Evolutionary conservation across 2,888 invertebrate genomes (phyloP).

Genomic region (Hetaerina titia): DNA sequence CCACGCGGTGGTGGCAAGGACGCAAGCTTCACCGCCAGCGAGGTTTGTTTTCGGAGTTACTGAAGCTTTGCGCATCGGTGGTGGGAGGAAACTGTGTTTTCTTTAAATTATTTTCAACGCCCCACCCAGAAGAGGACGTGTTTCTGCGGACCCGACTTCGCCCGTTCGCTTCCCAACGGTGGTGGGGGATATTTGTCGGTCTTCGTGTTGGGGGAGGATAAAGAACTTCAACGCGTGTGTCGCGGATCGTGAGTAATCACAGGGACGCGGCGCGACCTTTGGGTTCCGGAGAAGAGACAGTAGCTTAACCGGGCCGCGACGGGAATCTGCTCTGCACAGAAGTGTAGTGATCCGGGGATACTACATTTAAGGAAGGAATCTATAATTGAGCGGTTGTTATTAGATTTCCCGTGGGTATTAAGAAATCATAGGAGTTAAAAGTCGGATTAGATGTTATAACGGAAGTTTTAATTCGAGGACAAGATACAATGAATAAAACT

Average conservation of each 20-base stretch:
- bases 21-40: not conserved
- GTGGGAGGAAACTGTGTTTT: not conserved
- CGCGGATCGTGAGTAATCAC: not conserved
- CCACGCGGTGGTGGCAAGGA: not conserved
- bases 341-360: too few relatives aligned
- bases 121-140: not conserved
- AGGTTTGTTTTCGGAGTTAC: not conserved
- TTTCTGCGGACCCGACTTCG: not conserved
- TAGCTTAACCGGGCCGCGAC: too few relatives aligned
- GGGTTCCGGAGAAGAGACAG: not conserved
- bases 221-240: constrained; percentile 30
- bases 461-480: too few relatives aligned
- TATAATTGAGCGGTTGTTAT: too few relatives aligned
- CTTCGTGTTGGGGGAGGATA: not conserved
- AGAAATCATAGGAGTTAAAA: too few relatives aligned
- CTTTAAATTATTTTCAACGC: not conserved
- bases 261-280: not conserved
- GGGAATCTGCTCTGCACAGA: too few relatives aligned
- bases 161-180: not conserved
- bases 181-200: not conserved
- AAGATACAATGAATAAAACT: too few relatives aligned
- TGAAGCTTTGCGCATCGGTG: not conserved
- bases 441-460: too few relatives aligned
- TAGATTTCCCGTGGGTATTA: too few relatives aligned
- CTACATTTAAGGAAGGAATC: too few relatives aligned